Evolutionary conservation across 2,888 invertebrate species (phyloP).

Genomic region (Macaria liturata): DNA sequence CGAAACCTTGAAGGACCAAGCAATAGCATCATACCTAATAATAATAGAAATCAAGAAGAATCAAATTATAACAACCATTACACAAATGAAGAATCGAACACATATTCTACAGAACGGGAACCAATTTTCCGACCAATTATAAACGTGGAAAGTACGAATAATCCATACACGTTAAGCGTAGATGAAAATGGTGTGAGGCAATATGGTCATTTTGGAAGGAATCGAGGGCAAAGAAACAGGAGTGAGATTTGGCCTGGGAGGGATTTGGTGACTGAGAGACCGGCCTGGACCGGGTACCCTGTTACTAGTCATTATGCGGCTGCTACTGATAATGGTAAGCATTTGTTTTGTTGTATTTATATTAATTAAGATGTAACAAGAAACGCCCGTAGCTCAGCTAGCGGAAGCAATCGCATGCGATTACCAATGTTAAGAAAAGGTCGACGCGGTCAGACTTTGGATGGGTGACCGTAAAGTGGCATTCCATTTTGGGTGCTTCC

Average conservation of each 20-base stretch:
- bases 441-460: no score
- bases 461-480: no score
- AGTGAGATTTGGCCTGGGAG: constrained; percentile 52
- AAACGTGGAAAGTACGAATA: constrained; percentile 33
- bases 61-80: no score
- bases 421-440: no score
- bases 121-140: constrained; percentile 29
- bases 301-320: constrained; percentile 39
- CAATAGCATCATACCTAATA: no score
- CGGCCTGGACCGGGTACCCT: constrained; percentile 46
- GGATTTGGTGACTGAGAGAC: constrained; percentile 49
- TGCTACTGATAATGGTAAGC: constrained; percentile 66
- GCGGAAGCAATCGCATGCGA: no score
- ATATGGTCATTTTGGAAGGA: constrained; percentile 45
- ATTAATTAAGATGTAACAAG: no score
- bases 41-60: no score
- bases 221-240: constrained; percentile 49
- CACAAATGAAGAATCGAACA: constrained; percentile 22
- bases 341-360: no score
- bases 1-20: no score
- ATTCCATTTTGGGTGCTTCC: no score
- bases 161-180: constrained; percentile 41
- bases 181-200: constrained; percentile 45
- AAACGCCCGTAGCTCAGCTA: no score
- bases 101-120: constrained; percentile 20